A percentile compares a stretch with the other conserved stretches of the same genome.
phyloP scores from a whole-genome alignment of 1,140 invertebrate species.

The Magallana ariakensis region DNA sequence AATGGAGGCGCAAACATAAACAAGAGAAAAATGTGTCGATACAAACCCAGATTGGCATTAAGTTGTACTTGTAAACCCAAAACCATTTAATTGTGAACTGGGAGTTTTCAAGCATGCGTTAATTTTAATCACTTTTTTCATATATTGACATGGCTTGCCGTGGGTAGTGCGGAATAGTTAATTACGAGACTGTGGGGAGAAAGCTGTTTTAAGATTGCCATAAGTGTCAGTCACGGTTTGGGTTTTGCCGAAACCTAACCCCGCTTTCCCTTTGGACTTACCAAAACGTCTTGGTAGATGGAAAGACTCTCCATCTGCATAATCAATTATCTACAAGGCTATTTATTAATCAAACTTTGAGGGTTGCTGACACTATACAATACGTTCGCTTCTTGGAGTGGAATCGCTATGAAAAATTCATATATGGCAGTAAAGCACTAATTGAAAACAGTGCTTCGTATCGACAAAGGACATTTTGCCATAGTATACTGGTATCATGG shows the following conservation, averaged over 20 bases:
- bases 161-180: slow-evolving; percentile 1
- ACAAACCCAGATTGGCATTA: neutral
- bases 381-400: slow-evolving; percentile 19
- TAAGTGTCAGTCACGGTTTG: slow-evolving; percentile 33
- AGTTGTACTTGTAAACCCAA: neutral
- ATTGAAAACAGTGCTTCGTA: slow-evolving; percentile 5
- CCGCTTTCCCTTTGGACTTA: slow-evolving; percentile 3
- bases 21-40: slow-evolving; percentile 5
- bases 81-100: slow-evolving; percentile 29
- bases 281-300: slow-evolving; percentile 18
- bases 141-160: neutral
- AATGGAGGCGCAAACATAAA: neutral
- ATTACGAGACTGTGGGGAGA: neutral
- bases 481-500: neutral
- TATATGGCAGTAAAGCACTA: slow-evolving; percentile 7
- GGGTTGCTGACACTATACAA: neutral
- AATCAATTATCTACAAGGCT: slow-evolving; percentile 28
- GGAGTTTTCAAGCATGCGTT: slow-evolving; percentile 33
- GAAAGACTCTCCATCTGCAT: slow-evolving; percentile 5
- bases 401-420: slow-evolving; percentile 29
- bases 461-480: neutral
- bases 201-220: neutral
- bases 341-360: slow-evolving; percentile 37
- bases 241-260: slow-evolving; percentile 10
- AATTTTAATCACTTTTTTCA: slow-evolving; percentile 25